Evolutionary conservation across 2,113 vertebrate genomes (phyloP).

Genomic region (Archilochus colubris): DNA sequence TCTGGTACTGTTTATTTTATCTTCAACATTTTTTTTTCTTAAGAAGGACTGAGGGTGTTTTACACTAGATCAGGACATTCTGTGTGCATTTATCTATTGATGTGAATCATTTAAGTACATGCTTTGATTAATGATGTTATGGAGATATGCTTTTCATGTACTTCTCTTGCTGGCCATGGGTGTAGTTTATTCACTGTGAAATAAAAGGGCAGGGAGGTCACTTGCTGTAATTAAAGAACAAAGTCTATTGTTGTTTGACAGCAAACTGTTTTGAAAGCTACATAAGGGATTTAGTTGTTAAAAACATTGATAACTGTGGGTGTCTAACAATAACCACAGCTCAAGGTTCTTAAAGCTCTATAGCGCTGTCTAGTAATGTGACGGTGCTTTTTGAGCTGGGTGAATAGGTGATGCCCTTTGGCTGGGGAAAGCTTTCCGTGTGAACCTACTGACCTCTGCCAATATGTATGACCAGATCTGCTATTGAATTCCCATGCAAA

Average conservation of each 20-base stretch:
- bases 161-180: conserved; percentile 44
- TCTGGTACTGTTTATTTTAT: conserved; percentile 34
- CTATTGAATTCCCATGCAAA: conserved; percentile 39
- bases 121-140: conserved; percentile 73
- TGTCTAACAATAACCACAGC: conserved; percentile 66
- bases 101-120: conserved; percentile 53
- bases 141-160: conserved; percentile 35
- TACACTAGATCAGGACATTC: not conserved
- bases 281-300: conserved; percentile 80
- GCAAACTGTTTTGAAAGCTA: conserved; percentile 81
- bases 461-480: not conserved
- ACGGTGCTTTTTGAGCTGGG: conserved; percentile 57
- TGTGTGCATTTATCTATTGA: conserved; percentile 44
- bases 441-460: conserved; percentile 58
- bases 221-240: conserved; percentile 82
- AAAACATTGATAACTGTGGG: conserved; percentile 74
- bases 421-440: conserved; percentile 41
- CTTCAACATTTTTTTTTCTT: not conserved
- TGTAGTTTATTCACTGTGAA: conserved; percentile 76
- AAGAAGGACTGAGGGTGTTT: not conserved
- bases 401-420: conserved; percentile 68
- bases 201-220: conserved; percentile 78
- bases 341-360: conserved; percentile 69
- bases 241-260: conserved; percentile 81
- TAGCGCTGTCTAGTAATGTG: conserved; percentile 60